Conservation (phyloP, 2,113 vertebrate genomes). For the Telmatochromis sp. region DNA sequence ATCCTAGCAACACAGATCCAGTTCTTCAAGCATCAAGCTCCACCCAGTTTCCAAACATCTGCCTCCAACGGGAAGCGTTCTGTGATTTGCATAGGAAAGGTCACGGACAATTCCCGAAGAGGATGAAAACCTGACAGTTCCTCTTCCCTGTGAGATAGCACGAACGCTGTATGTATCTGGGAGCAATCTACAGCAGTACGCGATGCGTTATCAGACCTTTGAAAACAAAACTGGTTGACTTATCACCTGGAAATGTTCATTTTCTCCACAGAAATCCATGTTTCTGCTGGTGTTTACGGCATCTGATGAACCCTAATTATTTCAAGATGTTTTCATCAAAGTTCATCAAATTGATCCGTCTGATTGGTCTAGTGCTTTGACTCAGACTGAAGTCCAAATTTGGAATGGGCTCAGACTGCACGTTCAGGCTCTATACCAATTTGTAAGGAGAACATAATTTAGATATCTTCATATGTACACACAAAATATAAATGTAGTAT, state of each 20-base stretch:
- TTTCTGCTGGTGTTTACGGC: conserved; percentile 21
- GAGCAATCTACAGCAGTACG: conserved; percentile 36
- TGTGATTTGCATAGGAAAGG: conserved; percentile 58
- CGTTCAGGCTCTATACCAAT: background rate
- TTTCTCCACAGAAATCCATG: conserved; percentile 8
- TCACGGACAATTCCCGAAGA: conserved; percentile 31
- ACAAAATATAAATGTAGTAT: background rate
- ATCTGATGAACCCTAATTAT: background rate
- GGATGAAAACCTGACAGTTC: conserved; percentile 16
- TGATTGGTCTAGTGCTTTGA: background rate
- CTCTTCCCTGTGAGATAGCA: conserved; percentile 57
- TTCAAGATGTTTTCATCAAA: background rate
- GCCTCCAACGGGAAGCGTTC: background rate
- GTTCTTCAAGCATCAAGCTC: background rate
- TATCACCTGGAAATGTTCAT: conserved; percentile 14
- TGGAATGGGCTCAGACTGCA: background rate
- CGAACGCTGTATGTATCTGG: background rate
- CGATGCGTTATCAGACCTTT: conserved; percentile 34
- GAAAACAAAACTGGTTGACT: conserved; percentile 14
- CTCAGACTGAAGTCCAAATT: background rate
- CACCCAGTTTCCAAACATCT: background rate
- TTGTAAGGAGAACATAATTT: background rate
- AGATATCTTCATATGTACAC: background rate
- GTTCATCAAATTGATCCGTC: background rate
- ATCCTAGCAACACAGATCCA: background rate